Base-by-base conservation (phyloP, 2,113 vertebrate genomes). In the Otis tarda region DNA sequence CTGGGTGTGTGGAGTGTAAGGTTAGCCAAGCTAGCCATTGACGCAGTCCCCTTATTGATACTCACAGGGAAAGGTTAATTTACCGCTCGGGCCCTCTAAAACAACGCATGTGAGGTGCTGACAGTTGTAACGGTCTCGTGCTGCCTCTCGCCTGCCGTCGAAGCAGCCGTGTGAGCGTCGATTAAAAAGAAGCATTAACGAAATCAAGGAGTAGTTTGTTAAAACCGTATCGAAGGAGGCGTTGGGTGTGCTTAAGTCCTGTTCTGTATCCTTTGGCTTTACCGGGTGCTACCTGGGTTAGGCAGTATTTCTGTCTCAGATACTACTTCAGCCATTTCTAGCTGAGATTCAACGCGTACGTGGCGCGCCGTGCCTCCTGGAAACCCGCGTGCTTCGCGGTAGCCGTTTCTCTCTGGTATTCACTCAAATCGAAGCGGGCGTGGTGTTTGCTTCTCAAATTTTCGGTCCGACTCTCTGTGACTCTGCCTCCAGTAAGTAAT, bases 401-500 rank as follows among this genome's bases (percentile, higher is more conserved):
- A 81, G 85, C 61, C 9, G 4, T 75, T 87, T 78, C 89, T 87
- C n/a, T 61, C 15, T 64, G 53, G 20, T 39, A 57, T 91, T 94
- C 78, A 56, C 81, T 78, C 56, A 39, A 56, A 70, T 68, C 87
- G 81, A 92, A 93, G 94, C 70, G 64, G 27, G 53, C 80, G 60
- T 63, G 74, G 47, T 87, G 75, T 92, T 95, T 94, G 94, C 83
- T 92, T 94, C 95, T 90, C 60, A 94, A 95, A 89, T 74, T 95
- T 96, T 97, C 87, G 75, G 87, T 83, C n/a, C 97, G 88, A 96
- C 97, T 98, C 90, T 13, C 83, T 97, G 97, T 96, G 98, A 97
- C 97, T 97, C 94, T 79, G 93, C 94, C 96, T 98, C 92, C 96
- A 97, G 97, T 97, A 97, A 97, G 97, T 97, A 97, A 98, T 97